Evolutionary conservation across 2,888 invertebrate species (phyloP).

Genomic region (Eupeodes latifasciatus): DNA sequence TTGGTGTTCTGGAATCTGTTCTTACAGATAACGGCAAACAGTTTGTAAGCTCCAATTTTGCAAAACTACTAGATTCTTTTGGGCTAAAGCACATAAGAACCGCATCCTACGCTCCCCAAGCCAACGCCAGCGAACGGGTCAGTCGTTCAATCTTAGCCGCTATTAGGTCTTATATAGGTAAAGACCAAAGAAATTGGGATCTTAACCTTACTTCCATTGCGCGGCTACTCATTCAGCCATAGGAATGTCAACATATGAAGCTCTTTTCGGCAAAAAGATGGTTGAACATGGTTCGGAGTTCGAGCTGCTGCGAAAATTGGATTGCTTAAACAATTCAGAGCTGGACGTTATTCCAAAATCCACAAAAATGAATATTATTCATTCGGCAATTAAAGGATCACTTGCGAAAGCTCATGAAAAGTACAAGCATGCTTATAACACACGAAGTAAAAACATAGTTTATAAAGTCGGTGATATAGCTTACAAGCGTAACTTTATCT

Average conservation of each 20-base stretch:
- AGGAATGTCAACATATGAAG: not conserved
- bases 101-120: not conserved
- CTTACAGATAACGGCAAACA: not conserved
- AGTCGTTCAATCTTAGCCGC: not conserved
- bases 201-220: not conserved
- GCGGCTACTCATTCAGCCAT: not conserved
- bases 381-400: too few species aligned
- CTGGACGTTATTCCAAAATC: too few species aligned
- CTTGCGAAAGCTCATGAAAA: too few species aligned
- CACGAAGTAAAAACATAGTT: too few species aligned
- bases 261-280: not conserved
- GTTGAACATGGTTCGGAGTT: too few species aligned
- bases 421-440: too few species aligned
- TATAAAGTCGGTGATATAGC: too few species aligned
- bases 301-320: too few species aligned
- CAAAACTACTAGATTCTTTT: not conserved
- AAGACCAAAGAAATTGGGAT: not conserved
- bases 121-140: too few species aligned
- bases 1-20: not conserved
- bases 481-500: too few species aligned
- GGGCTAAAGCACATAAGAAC: not conserved
- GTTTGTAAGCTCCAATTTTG: not conserved
- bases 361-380: too few species aligned
- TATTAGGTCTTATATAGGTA: not conserved
- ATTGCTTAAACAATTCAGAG: too few species aligned